These are phyloP conservation scores for Adineta ricciae DNA, from an alignment of 2,888 invertebrate genomes.

Conservation along the genomic window DNA sequence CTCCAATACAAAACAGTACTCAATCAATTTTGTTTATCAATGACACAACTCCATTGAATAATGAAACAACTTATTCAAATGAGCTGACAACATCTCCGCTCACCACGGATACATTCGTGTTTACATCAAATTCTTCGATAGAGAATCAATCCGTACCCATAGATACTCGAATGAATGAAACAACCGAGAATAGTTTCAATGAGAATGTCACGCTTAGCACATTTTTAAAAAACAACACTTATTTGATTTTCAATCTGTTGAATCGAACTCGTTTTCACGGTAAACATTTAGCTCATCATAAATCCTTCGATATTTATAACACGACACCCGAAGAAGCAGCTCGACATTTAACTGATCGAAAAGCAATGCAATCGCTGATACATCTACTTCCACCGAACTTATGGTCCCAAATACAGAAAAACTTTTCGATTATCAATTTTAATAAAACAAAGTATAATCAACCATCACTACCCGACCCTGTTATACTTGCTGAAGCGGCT, in stretches of 20 bases:
- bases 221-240: neutral
- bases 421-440: neutral
- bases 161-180: neutral
- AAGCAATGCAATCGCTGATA: neutral
- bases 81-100: neutral
- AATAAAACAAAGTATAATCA: neutral
- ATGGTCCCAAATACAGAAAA: conserved; percentile 16
- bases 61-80: neutral
- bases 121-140: neutral
- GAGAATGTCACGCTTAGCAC: neutral
- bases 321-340: neutral
- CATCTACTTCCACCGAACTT: conserved; percentile 15
- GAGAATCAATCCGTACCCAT: neutral
- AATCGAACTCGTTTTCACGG: neutral
- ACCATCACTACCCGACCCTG: conserved; percentile 1
- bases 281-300: neutral
- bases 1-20: neutral
- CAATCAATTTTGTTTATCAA: neutral
- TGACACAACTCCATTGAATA: neutral
- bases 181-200: neutral
- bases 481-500: conserved; percentile 4
- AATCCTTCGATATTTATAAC: neutral
- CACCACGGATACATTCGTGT: neutral
- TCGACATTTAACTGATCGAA: conserved; percentile 1
- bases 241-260: neutral